A percentile compares a stretch with the other conserved stretches of the same genome.
Conservation (phyloP, 2,888 invertebrate species). For the Netelia virgata region DNA sequence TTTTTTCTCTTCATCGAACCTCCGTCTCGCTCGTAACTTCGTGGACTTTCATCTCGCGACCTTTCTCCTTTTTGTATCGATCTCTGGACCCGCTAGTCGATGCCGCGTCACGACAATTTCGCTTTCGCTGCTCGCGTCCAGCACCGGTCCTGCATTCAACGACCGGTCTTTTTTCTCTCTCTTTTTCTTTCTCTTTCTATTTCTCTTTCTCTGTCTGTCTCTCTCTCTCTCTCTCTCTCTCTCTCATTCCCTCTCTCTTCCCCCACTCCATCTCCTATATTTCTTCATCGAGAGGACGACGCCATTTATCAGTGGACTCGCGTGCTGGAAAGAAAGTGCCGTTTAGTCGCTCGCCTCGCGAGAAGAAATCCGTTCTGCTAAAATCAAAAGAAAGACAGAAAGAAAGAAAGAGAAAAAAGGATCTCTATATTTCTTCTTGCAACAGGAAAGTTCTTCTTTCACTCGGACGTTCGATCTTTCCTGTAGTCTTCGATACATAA, state of each 20-base stretch:
- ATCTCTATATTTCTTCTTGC: neutral
- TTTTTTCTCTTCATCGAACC: slow-evolving; percentile 1
- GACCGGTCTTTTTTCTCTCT: neutral
- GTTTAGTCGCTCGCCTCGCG: slow-evolving; percentile 29
- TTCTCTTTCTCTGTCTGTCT: neutral
- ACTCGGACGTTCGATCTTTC: neutral
- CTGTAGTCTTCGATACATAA: neutral
- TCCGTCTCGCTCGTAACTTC: slow-evolving; percentile 54
- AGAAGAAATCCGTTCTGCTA: slow-evolving; percentile 12
- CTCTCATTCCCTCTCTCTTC: too few relatives aligned
- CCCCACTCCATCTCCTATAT: slow-evolving; percentile 12
- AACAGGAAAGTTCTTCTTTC: slow-evolving; percentile 36
- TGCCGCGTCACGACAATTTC: slow-evolving; percentile 73
- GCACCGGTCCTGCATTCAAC: slow-evolving; percentile 28
- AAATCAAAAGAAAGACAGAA: neutral
- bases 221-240: slow-evolving; percentile 6
- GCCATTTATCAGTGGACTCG: slow-evolving; percentile 32
- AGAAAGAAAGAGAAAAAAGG: neutral
- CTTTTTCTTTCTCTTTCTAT: slow-evolving; percentile 8
- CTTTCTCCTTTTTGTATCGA: slow-evolving; percentile 72
- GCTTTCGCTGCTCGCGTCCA: slow-evolving; percentile 76
- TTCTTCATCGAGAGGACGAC: neutral
- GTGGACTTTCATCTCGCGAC: slow-evolving; percentile 79
- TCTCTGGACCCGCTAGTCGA: slow-evolving; percentile 57
- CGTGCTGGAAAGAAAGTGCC: slow-evolving; percentile 62